These are phyloP conservation scores for Stegastes partitus DNA, from an alignment of 2,113 vertebrate genomes.

Conservation along the genomic window DNA sequence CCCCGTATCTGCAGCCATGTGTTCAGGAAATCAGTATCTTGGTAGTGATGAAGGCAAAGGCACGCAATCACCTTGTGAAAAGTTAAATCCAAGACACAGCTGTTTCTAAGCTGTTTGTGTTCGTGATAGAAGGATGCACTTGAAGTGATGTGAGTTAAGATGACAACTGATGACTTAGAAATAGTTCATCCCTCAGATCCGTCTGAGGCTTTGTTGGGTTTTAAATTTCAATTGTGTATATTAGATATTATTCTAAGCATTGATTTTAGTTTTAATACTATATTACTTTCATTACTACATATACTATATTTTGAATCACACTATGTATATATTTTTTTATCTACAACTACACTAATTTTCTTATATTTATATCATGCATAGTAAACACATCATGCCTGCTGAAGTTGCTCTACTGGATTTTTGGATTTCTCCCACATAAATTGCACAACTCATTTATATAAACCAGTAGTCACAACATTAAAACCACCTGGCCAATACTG, in stretches of 20 bases:
- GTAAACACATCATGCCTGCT: too few relatives aligned
- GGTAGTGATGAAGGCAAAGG: too few relatives aligned
- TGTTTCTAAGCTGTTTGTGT: background rate
- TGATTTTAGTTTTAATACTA: too few relatives aligned
- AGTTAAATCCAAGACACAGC: conserved; percentile 1
- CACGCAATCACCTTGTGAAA: background rate
- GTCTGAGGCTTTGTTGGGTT: background rate
- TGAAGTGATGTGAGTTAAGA: conserved; percentile 26
- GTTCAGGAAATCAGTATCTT: background rate
- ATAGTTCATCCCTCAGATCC: conserved; percentile 12
- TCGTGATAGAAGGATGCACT: background rate
- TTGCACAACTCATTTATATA: background rate
- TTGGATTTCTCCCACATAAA: background rate
- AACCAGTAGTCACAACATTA: too few relatives aligned
- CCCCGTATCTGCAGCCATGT: background rate
- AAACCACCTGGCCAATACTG: too few relatives aligned
- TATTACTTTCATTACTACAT: too few relatives aligned
- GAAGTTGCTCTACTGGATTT: too few relatives aligned
- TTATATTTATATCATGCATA: background rate
- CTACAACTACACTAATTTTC: background rate
- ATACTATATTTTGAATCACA: too few relatives aligned
- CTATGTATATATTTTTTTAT: background rate
- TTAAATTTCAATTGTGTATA: too few relatives aligned
- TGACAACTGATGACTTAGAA: conserved; percentile 18
- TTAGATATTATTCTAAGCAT: too few relatives aligned